phyloP scores from a whole-genome alignment of 1,140 invertebrate species.

The Dolichoris vasculosae region DNA sequence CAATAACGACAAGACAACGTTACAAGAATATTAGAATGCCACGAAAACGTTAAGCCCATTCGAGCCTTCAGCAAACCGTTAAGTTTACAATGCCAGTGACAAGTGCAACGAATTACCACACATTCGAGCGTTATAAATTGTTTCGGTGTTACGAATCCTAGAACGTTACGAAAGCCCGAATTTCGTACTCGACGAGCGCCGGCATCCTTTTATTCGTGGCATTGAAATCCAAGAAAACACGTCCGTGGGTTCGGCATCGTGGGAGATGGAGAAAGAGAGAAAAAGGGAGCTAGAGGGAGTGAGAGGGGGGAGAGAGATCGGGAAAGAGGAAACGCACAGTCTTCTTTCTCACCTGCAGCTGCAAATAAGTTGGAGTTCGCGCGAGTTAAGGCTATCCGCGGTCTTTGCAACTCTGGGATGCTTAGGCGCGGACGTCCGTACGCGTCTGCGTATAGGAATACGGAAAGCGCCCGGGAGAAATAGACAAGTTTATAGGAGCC shows the following conservation, averaged over 20 bases:
- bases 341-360: background rate
- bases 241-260: background rate
- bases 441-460: background rate
- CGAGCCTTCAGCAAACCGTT: too few species aligned
- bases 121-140: background rate
- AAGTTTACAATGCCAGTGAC: background rate
- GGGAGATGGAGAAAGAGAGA: background rate
- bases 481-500: conserved; percentile 27
- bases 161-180: background rate
- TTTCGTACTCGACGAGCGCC: background rate
- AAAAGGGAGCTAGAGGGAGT: background rate
- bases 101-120: background rate
- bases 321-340: background rate
- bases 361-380: background rate
- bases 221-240: background rate
- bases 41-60: background rate
- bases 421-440: background rate
- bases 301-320: background rate
- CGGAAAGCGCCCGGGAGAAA: background rate
- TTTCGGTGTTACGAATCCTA: background rate
- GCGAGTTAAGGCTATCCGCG: background rate
- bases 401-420: background rate
- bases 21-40: background rate
- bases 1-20: background rate
- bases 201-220: background rate